A percentile compares a stretch with the other conserved stretches of the same genome.
Conservation (phyloP, 2,113 vertebrate species). For the Nestor notabilis region DNA sequence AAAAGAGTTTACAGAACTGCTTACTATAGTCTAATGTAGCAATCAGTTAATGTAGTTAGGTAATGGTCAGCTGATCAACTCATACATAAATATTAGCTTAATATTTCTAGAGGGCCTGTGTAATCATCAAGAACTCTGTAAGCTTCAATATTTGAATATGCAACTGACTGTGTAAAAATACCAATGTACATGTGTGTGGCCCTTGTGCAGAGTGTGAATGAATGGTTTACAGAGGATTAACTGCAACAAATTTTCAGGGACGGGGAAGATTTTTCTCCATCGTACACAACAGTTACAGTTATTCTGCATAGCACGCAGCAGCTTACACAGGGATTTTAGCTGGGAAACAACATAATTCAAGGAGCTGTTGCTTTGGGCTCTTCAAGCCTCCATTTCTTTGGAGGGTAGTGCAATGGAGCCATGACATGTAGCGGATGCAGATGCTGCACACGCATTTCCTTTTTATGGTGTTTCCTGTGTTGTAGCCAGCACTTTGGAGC, state of each 20-base stretch:
- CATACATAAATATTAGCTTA: slow-evolving; percentile 3
- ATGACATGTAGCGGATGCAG: background rate
- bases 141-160: slow-evolving; percentile 8
- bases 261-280: background rate
- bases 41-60: background rate
- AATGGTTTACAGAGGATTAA: background rate
- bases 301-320: background rate
- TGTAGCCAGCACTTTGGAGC: background rate
- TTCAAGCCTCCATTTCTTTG: background rate
- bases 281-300: background rate
- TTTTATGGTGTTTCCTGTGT: background rate
- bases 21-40: slow-evolving; percentile 38
- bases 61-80: background rate
- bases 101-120: slow-evolving; percentile 1
- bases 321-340: background rate
- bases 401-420: background rate
- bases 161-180: background rate
- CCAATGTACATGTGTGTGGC: background rate
- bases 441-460: background rate
- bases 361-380: background rate
- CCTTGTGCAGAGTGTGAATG: background rate
- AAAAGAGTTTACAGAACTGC: slow-evolving; percentile 39
- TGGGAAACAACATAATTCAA: background rate
- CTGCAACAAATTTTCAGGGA: slow-evolving; percentile 18
- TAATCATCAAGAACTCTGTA: slow-evolving; percentile 5